Base-by-base conservation (phyloP, 2,113 vertebrate genomes). In the Indicator indicator region DNA sequence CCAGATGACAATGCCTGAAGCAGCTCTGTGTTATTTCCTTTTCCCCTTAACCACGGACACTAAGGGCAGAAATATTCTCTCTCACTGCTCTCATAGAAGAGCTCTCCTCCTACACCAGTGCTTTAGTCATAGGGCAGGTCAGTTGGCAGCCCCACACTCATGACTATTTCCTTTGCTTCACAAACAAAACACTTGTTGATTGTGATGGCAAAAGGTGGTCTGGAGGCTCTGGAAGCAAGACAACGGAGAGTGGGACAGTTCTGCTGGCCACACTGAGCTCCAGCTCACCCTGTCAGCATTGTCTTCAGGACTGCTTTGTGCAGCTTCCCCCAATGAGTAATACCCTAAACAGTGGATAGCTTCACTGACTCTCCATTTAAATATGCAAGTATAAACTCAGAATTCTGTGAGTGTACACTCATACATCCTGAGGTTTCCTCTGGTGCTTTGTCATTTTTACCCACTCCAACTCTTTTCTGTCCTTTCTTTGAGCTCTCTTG, bases 61-160 rank as follows among this genome's bases (percentile, higher is more conserved):
- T 95, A 97, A 97, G 16, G 65, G 63, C 62, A 95, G 80, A 95
- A 97, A 94, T 84, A 96, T 92, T 94, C 89, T 83, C 82, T 65
- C 83, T 95, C 89, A 77, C 11, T 81, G 62, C 36, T 93, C n/a
- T 93, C 65, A 72, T n/a, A 86, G 21, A 68, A 90, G 76, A 93
- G 83, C 18, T 75, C 72, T 91, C 84, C 93, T 89, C 95, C 95
- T 81, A 97, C 96, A 95, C 80, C 67, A 81, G 16, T 5, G 4
- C 55, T 81, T 94, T 95, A 96, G 91, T 97, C 93, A 97, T 65
- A 95, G 90, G 79, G 67, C 30, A 85, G 59, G 89, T 91, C 89
- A 89, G 71, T 54, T 71, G 87, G 78, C 89, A 89, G 85, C 92
- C 92, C 77, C 65, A 93, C 0, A 23, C 71, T 92, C 89, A 91